Base-by-base conservation (phyloP, 1,140 invertebrate species). In the Brachionus rubens region DNA sequence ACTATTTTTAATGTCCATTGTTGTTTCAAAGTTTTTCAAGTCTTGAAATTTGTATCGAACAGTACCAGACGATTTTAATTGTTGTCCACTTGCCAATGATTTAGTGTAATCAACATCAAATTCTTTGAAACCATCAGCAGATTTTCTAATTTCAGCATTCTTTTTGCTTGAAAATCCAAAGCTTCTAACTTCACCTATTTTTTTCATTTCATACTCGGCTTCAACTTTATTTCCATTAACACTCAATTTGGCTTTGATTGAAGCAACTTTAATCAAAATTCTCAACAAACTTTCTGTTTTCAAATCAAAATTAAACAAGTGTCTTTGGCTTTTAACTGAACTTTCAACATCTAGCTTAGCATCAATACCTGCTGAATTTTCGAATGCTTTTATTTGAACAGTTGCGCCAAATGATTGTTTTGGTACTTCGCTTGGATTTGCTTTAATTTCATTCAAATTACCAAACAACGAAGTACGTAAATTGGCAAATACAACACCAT, bases 11-110 rank as follows among this genome's bases (percentile, higher is more conserved):
- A 72, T 24, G 33, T 72, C 47, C 1, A 48, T 19, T 3, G 46
- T 36, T 10, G 68, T 16, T 40, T 72, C 68, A 24, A 72, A 72
- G 50, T 72, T 72, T 50, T 54, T 48, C n/a, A 72, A 72, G 24
- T 54, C 40, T 6, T 28, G 24, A 19, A 24, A 72, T 54, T 24
- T 10, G 30, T 72, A 72, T 26, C 21, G 16, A 1, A 72, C 46
- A 7, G 16, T 28, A 10, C 68, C 68, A 24, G 46, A 36, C n/a
- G 46, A 48, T 52, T 30, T 54, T 6, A 72, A 10, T 30, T 72
- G 28, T 3, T 16, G 9, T 19, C 41, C 41, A 14, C 36, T 48
- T 40, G 19, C 68, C 43, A 72, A 50, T 14, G 24, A 24, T 72
- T 72, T 72, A 0, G 36, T 2, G 50, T 72, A 72, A 16, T 54